These are phyloP conservation scores for Hippocampus abdominalis DNA, from an alignment of 2,113 vertebrate species.

Conservation along the genomic window DNA sequence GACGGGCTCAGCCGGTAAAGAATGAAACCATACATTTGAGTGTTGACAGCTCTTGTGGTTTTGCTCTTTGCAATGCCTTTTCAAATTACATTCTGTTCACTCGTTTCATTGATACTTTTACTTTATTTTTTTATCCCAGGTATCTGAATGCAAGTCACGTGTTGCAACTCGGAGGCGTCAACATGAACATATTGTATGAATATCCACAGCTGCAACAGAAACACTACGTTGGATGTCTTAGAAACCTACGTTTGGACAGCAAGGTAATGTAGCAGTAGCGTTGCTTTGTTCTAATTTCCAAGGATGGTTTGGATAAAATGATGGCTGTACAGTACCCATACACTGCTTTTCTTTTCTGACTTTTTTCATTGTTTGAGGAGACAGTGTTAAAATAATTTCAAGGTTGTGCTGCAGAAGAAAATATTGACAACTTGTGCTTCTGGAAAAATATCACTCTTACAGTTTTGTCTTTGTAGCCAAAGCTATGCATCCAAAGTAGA, in stretches of 20 bases:
- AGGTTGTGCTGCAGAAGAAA: constrained; percentile 26
- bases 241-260: constrained; percentile 81
- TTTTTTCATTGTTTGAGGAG: not conserved
- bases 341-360: constrained; percentile 11
- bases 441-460: not conserved
- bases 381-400: constrained; percentile 19
- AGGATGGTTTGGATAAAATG: constrained; percentile 1
- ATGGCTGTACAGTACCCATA: not conserved
- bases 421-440: constrained; percentile 23
- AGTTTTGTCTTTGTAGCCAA: constrained; percentile 5
- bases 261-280: constrained; percentile 60
- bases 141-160: constrained; percentile 78
- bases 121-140: constrained; percentile 62
- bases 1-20: constrained; percentile 18
- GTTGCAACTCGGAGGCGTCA: constrained; percentile 84
- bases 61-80: constrained; percentile 7
- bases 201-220: constrained; percentile 80
- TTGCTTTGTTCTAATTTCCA: not conserved
- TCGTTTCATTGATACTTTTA: constrained; percentile 12
- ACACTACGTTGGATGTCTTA: constrained; percentile 82
- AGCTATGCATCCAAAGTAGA: no score
- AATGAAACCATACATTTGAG: constrained; percentile 34
- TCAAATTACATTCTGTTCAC: constrained; percentile 9
- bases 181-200: constrained; percentile 76
- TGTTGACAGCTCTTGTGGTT: constrained; percentile 10